A percentile compares a stretch with the other conserved stretches of the same genome.
These are phyloP conservation scores for Ichneumon xanthorius DNA, from an alignment of 2,888 invertebrate genomes.

Conservation along the genomic window DNA sequence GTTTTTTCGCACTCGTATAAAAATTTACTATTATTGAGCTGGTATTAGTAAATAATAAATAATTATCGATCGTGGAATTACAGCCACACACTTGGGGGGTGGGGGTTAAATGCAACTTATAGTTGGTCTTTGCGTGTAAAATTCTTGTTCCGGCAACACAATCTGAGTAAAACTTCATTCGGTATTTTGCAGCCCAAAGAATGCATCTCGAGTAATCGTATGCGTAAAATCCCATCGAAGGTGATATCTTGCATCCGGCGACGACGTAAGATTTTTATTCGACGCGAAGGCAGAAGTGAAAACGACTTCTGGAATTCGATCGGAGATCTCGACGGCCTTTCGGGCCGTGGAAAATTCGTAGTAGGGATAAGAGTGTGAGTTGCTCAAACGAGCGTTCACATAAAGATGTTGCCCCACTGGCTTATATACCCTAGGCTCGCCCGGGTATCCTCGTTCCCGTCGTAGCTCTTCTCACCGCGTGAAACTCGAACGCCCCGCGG, in stretches of 20 bases:
- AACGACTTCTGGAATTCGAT: conserved; percentile 60
- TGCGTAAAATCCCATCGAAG: neutral
- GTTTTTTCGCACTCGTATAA: no score
- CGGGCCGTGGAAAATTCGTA: conserved; percentile 34
- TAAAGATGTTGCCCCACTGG: conserved; percentile 28
- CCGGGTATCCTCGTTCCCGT: neutral
- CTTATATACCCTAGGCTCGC: conserved; percentile 35
- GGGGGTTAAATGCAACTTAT: no score
- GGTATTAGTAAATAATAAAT: no score
- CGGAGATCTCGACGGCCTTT: conserved; percentile 34
- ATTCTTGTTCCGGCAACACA: no score
- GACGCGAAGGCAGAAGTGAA: conserved; percentile 14
- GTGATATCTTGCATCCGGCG: neutral
- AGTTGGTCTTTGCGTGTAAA: no score
- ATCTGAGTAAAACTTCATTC: no score
- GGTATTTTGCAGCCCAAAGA: no score
- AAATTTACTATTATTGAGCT: no score
- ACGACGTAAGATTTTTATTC: conserved; percentile 3
- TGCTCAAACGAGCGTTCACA: conserved; percentile 28
- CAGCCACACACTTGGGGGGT: no score
- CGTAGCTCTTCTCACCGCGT: conserved; percentile 34
- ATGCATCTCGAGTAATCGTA: no score
- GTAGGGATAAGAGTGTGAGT: conserved; percentile 3
- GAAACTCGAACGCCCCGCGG: conserved; percentile 59
- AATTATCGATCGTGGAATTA: no score